Conservation (phyloP, 2,113 vertebrate genomes). For the Solea senegalensis region DNA sequence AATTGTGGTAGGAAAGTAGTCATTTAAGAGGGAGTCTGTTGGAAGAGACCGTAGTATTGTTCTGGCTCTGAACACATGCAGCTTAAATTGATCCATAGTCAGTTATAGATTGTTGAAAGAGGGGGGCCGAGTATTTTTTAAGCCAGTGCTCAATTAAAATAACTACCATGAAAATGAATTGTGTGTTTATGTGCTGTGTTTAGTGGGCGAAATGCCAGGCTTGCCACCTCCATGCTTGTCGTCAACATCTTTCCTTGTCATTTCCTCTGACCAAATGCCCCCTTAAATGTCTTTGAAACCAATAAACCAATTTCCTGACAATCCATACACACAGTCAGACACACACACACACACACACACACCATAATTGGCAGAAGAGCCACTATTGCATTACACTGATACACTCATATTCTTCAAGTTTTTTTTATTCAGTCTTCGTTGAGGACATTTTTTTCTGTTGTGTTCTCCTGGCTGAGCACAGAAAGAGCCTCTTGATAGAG, state of each 20-base stretch:
- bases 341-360: neutral
- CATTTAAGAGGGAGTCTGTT: conserved; percentile 64
- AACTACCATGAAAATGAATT: conserved; percentile 62
- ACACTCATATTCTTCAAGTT: conserved; percentile 3
- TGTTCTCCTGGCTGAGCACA: conserved; percentile 34
- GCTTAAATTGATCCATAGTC: conserved; percentile 25
- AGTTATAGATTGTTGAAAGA: conserved; percentile 43
- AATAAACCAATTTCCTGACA: conserved; percentile 28
- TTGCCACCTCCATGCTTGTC: conserved; percentile 52
- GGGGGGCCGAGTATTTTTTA: conserved; percentile 29
- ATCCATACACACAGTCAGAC: neutral
- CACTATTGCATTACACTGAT: conserved; percentile 19
- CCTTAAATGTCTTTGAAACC: conserved; percentile 37
- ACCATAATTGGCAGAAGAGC: conserved; percentile 25
- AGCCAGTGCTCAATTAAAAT: conserved; percentile 60
- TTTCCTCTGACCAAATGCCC: conserved; percentile 38
- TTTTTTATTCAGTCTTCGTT: neutral
- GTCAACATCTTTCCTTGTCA: conserved; percentile 48
- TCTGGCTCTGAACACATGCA: conserved; percentile 34
- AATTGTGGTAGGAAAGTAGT: conserved; percentile 51
- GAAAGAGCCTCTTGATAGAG: conserved; percentile 43
- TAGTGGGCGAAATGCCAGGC: conserved; percentile 40
- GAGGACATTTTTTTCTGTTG: conserved; percentile 6
- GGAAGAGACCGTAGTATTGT: conserved; percentile 52
- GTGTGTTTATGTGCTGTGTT: conserved; percentile 62